Evolutionary conservation across 2,797 vertebrate genomes (phyloP), one percentile per base, ranked within the genome.

Genomic region (Morus bassanus): DNA sequence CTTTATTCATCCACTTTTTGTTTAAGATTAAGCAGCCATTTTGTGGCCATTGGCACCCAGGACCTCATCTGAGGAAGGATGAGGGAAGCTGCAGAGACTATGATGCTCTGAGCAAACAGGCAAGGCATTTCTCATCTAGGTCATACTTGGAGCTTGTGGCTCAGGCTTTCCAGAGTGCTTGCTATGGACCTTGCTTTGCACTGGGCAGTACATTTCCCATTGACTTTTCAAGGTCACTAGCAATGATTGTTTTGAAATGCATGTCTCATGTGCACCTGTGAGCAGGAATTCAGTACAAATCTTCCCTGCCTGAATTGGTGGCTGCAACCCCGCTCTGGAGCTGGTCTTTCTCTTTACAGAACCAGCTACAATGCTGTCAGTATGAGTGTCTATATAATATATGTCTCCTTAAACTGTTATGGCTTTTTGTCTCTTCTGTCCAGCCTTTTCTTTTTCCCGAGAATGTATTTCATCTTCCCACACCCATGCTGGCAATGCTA

Each of bases 191-290:
- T 89, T 22, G 18, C 4, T 39, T 88, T 69, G 17, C 17, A 31
- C 5, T 9, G 8, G 13, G 54, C 18, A 18, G 28, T 51, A 53
- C 43, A 25, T 54, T 70, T 74, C 27, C 21, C 19, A 17, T 23
- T 30, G 39, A 23, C 5, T 74, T 74, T n/a, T 9, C 18, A 41
- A 72, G 27, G 18, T 39, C 0, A 0, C n/a, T 25, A 23, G 13
- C 11, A 41, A 9, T 3, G 6, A 6, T 31, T 78, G 8, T 35
- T 57, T 61, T 8, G 8, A 84, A 79, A 86, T 3, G 9, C 18
- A 2, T 2, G 5, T 37, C 27, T 39, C 0, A 0, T 23, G 19
- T 3, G 1, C 46, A 31, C 4, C n/a, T 41, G 31, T 1, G 3
- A 48, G 24, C 0, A 2, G 30, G 18, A 89, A 86, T 76, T 54